Percentiles rank a stretch among this genome's conserved stretches.
phyloP scores from a whole-genome alignment of 2,113 vertebrate genomes.

The Ciconia stormi region DNA sequence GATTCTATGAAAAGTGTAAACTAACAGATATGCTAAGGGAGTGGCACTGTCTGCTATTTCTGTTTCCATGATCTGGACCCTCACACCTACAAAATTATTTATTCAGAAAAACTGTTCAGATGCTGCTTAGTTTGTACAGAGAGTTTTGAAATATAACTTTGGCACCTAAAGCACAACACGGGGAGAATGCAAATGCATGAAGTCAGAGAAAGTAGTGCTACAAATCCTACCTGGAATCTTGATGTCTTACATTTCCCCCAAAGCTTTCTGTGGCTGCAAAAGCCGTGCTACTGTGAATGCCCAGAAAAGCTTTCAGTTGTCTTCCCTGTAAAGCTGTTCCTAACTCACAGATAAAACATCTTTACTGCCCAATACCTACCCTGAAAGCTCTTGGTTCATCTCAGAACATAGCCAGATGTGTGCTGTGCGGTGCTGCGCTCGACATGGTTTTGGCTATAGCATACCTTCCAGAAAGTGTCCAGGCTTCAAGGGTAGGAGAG shows the following conservation, averaged over 20 bases:
- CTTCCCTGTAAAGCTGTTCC: not conserved
- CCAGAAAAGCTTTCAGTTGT: not conserved
- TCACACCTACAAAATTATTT: not conserved
- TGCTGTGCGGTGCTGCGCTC: fast-evolving
- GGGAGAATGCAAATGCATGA: not conserved
- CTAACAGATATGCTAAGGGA: not conserved
- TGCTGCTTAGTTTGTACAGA: not conserved
- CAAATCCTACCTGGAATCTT: not conserved
- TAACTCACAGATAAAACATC: not conserved
- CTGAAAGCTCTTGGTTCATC: not conserved
- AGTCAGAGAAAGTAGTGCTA: not conserved
- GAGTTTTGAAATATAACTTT: not conserved
- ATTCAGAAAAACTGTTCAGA: not conserved
- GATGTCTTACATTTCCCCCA: not conserved
- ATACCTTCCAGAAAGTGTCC: not conserved
- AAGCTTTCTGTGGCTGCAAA: not conserved
- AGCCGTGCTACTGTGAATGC: not conserved
- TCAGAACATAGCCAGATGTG: not conserved
- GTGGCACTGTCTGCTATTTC: not conserved
- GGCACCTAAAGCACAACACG: not conserved
- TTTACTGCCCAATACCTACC: not conserved
- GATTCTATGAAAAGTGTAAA: not conserved
- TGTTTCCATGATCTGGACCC: not conserved
- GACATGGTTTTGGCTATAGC: not conserved
- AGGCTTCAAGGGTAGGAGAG: not conserved